Evolutionary conservation across 1,140 invertebrate genomes (phyloP), one percentile per base, ranked within the genome.

Genomic region (Zaprionus ghesquierei): DNA sequence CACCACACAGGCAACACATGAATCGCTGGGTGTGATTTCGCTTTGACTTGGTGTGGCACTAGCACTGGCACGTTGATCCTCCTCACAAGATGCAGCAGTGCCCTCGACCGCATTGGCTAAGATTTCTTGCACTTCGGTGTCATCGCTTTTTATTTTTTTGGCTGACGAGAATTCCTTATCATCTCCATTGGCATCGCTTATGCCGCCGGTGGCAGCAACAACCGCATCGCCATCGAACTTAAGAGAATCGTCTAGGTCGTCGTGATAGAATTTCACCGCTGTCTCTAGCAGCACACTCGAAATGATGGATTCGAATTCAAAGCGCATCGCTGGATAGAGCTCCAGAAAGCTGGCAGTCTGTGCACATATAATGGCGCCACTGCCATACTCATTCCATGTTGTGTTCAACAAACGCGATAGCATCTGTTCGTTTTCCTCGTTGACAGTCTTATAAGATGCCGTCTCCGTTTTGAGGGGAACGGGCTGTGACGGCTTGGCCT

Each of bases 241-340:
- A 10, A 63, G 10, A 20, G 44, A 51, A 5, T 70, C 77, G 18
- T 59, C 73, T 5, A 84, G 23, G 62, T 94, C 61, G 92, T 93
- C 93, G 38, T 91, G 92, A 35, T 92, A 91, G 25, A 94, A 94
- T 87, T 94, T 93, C 1, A 92, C 81, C 2, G 94, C 71, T 2
- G 95, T 93, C 81, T 96, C 95, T 93, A 95, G 95, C 13, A 96
- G 73, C 35, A 94, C 93, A 77, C 94, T 94, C 80, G 59, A 95
- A 64, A 91, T 94, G 92, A 89, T 90, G 44, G 81, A 81, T 22
- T 92, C 80, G 31, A 92, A 91, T 82, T 94, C 81, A 41, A 86
- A 77, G 46, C 91, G 63, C 20, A 78, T 77, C 27, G 73, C 74
- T 1, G 85, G 81, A 74, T 82, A 81, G 20, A 80, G 75, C 29